Percentiles rank a stretch among this genome's conserved stretches.
These are phyloP conservation scores for Lerista edwardsae DNA, from an alignment of 2,797 vertebrate genomes.

Conservation along the genomic window DNA sequence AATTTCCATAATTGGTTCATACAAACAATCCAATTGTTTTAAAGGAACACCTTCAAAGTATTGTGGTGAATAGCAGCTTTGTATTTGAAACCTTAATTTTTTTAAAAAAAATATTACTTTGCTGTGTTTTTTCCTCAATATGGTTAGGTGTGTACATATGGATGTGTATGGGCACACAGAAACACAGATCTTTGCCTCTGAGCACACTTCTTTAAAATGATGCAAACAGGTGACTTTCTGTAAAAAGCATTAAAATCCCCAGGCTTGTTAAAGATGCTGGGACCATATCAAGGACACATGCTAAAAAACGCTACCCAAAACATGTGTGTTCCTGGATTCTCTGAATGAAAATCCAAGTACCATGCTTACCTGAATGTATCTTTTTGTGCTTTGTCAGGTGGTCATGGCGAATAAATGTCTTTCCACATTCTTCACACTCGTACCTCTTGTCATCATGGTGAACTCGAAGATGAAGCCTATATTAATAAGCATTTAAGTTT, in stretches of 20 bases:
- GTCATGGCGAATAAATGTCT: conserved; percentile 96
- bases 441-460: conserved; percentile 98
- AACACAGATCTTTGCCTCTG: neutral
- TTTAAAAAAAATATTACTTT: conserved; percentile 67
- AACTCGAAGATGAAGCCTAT: conserved; percentile 93
- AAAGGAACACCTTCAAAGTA: neutral
- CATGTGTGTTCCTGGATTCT: neutral
- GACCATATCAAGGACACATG: neutral
- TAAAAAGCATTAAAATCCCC: neutral
- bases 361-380: conserved; percentile 91
- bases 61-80: conserved; percentile 51
- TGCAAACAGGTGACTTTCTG: conserved; percentile 47
- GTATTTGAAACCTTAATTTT: conserved; percentile 57
- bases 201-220: conserved; percentile 24
- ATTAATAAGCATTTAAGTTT: conserved; percentile 28
- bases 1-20: neutral
- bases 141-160: neutral
- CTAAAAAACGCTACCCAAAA: neutral
- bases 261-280: neutral
- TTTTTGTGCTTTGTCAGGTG: conserved; percentile 98
- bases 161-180: neutral
- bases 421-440: conserved; percentile 95
- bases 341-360: conserved; percentile 22
- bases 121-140: conserved; percentile 57
- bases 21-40: conserved; percentile 6